Evolutionary conservation across 1,140 invertebrate genomes (phyloP).

Genomic region (Trachymyrmex septentrionalis): DNA sequence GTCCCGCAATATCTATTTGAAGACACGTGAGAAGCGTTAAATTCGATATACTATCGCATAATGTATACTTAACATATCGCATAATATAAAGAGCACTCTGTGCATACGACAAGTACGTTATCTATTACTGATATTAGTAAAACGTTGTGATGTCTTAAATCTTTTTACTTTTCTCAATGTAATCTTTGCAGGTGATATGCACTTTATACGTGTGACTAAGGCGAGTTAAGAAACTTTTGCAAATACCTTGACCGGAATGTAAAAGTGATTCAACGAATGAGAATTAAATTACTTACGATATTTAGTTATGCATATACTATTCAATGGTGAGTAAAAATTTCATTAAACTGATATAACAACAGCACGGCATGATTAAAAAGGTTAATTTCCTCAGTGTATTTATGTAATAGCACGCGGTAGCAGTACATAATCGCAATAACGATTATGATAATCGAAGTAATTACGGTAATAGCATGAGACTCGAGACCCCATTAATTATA

Average conservation of each 20-base stretch:
- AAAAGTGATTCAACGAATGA: not conserved
- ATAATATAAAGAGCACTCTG: conserved; percentile 31
- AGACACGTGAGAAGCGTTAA: conserved; percentile 40
- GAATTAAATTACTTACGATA: conserved; percentile 11
- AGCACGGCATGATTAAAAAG: conserved; percentile 33
- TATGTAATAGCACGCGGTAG: conserved; percentile 40
- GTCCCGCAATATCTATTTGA: conserved; percentile 27
- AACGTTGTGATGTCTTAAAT: not conserved
- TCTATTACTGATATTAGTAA: not conserved
- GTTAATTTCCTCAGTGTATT: conserved; percentile 57
- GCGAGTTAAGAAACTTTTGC: not conserved
- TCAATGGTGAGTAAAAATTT: conserved; percentile 13
- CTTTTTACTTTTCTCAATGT: not conserved
- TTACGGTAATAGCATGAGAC: conserved; percentile 53
- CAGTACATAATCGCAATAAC: conserved; percentile 48
- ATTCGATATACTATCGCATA: conserved; percentile 3
- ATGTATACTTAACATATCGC: not conserved
- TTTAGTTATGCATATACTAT: conserved; percentile 28
- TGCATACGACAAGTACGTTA: not conserved
- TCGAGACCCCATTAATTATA: conserved; percentile 52
- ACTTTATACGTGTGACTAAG: not conserved
- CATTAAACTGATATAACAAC: conserved; percentile 28
- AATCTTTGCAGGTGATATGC: not conserved
- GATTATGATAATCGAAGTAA: conserved; percentile 61
- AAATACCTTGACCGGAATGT: not conserved